Evolutionary conservation across 2,888 invertebrate genomes (phyloP), one percentile per base, ranked within the genome.

Genomic region (Phortica magna): DNA sequence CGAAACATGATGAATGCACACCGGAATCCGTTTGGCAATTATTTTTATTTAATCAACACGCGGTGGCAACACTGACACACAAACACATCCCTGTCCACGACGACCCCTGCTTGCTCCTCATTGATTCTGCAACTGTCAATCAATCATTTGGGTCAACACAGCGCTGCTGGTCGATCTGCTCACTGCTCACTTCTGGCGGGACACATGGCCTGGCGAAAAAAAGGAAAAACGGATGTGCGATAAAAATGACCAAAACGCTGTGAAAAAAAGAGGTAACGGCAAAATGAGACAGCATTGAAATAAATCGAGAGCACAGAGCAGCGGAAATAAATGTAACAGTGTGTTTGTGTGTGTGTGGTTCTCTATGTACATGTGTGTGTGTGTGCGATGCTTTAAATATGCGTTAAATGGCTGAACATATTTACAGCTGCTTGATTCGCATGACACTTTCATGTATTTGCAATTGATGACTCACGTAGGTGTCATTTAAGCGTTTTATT

Each of bases 101-200:
- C 9, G 22, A 1, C 19, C 0, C 6, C 4, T 61, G 19, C 73
- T 76, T 68, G 67, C 31, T 74, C 19, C 80, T 78, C 79, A 79
- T 81, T 79, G 79, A 79, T 81, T 80, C 76, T 77, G 31, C 77
- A 79, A 76, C 81, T 78, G 79, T 80, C 88, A 79, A 88, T 87
- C 89, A 85, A 84, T 87, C 87, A 85, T 80, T 75, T 74, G 74
- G 77, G 78, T 74, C 76, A 73, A 68, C 77, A 67, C 31, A 71
- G 59, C 73, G 10, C 72, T 76, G 48, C 76, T 76, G 75, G 65
- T 48, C 48, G n/a, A n/a, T n/a, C n/a, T n/a, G n/a, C n/a, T n/a
- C n/a, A n/a, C n/a, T 2, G n/a, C n/a, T 22, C 19, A 43, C 22
- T 61, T 4, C 31, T 31, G n/a, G n/a, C 55, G n/a, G 10, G 57